phyloP scores from a whole-genome alignment of 2,888 invertebrate species.

The Timema podura region DNA sequence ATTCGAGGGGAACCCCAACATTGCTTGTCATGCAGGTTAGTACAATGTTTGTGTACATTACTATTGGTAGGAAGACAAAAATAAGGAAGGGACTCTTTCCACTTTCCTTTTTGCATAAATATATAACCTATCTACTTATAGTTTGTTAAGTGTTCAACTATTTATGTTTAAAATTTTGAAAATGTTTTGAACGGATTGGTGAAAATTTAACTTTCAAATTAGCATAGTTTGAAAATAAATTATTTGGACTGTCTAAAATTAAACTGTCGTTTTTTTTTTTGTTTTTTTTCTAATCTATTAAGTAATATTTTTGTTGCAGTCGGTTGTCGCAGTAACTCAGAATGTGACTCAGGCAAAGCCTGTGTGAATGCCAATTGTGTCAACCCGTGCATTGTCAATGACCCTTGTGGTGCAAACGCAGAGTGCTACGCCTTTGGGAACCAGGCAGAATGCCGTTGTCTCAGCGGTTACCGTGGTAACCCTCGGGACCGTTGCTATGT shows the following conservation, averaged over 20 bases:
- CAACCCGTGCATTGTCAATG: slow-evolving; percentile 76
- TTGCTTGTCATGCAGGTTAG: slow-evolving; percentile 62
- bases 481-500: slow-evolving; percentile 69
- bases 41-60: too few relatives aligned
- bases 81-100: too few relatives aligned
- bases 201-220: too few relatives aligned
- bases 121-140: too few relatives aligned
- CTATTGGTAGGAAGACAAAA: too few relatives aligned
- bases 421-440: slow-evolving; percentile 74
- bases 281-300: background rate
- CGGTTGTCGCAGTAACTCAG: slow-evolving; percentile 77
- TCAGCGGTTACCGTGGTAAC: slow-evolving; percentile 75
- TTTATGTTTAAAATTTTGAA: too few relatives aligned
- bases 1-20: slow-evolving; percentile 82
- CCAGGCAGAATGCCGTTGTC: slow-evolving; percentile 73
- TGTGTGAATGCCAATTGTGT: slow-evolving; percentile 83
- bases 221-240: too few relatives aligned
- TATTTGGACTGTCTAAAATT: too few relatives aligned
- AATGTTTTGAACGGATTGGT: too few relatives aligned
- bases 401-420: slow-evolving; percentile 76
- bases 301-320: slow-evolving; percentile 44
- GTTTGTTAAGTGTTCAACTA: too few relatives aligned
- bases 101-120: too few relatives aligned
- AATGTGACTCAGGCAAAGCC: slow-evolving; percentile 77
- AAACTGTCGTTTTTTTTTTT: background rate